Percentiles rank a stretch among this genome's conserved stretches.
Conservation (phyloP, 1,140 invertebrate species). For the Saccostrea cuccullata region DNA sequence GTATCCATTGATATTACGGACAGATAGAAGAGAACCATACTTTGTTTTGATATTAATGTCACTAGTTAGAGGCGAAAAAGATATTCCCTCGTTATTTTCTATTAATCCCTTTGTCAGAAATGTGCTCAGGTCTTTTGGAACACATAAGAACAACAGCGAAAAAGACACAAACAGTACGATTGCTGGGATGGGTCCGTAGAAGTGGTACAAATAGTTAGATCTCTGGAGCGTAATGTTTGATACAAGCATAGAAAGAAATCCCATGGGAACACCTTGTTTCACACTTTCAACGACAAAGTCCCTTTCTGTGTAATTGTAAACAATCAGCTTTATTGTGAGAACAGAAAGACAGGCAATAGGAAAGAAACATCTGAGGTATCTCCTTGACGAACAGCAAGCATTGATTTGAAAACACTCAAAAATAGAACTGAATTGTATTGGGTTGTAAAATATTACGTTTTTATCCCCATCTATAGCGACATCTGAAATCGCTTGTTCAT, state of each 20-base stretch:
- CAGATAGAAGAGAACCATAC: slow-evolving; percentile 19
- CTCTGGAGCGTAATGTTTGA: slow-evolving; percentile 32
- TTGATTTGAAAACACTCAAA: slow-evolving; percentile 2
- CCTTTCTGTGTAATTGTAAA: slow-evolving; percentile 22
- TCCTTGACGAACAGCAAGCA: not conserved
- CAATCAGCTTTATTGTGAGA: slow-evolving; percentile 35
- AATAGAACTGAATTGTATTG: slow-evolving; percentile 30
- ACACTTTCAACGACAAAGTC: slow-evolving; percentile 51
- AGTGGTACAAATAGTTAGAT: not conserved
- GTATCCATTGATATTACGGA: slow-evolving; percentile 25
- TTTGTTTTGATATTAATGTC: slow-evolving; percentile 24
- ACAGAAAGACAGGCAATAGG: slow-evolving; percentile 29
- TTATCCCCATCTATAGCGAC: not conserved
- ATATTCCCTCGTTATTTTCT: not conserved
- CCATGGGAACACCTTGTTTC: slow-evolving; percentile 46
- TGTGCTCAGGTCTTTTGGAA: not conserved
- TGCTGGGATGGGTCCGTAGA: not conserved
- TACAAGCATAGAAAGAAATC: slow-evolving; percentile 48
- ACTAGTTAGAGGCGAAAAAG: slow-evolving; percentile 40
- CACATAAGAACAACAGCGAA: not conserved
- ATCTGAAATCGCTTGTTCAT: not conserved
- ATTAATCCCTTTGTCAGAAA: slow-evolving; percentile 25
- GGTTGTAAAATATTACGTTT: slow-evolving; percentile 1
- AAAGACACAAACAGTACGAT: not conserved
- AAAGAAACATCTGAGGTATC: not conserved